Base-by-base conservation (phyloP, 1,140 invertebrate genomes). In the Camponotus vicinus region DNA sequence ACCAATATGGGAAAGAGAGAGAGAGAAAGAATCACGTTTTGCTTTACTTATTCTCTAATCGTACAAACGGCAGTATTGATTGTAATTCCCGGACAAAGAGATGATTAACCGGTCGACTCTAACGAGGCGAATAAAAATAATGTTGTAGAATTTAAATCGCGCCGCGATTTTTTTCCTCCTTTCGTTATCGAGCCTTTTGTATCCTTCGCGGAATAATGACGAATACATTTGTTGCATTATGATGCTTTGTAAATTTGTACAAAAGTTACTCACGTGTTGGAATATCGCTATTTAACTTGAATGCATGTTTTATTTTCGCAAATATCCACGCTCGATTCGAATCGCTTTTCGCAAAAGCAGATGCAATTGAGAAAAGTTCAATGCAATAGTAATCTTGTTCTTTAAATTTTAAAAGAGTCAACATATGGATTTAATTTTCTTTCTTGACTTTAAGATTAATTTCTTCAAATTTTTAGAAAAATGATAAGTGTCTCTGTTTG, bases 21-120 rank as follows among this genome's bases (percentile, higher is more conserved):
- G 15, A n/a, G 42, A 49, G 42, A 27, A 37, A 66, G 21, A 32
- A 9, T 11, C 66, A 6, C 67, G 40, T 73, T 83, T 71, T 45
- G 55, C 79, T 83, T 83, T 73, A 73, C 55, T 73, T 73, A 73
- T 83, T 83, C 79, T 83, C 79, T 83, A 83, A 83, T 83, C 79
- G 79, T 73, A 83, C 79, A 83, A 83, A 83, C 79, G 79, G 55
- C 40, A 40, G 27, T 83, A 83, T 83, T 83, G 79, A 83, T 83
- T 83, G 79, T 69, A 45, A 40, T 40, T 49, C 69, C 34, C 73
- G 79, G 40, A 83, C 69, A 73, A 83, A 73, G 55, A 57, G 69
- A 71, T 83, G 79, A 83, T 83, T 83, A 83, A 83, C 79, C 79
- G 55, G 27, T 69, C 67, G 37, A 83, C 27, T 34, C 55, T 59